Percentiles rank a stretch among this genome's conserved stretches.
Evolutionary conservation across 2,888 invertebrate genomes (phyloP).

Genomic region (Imbricaverruca yamaguchii): DNA sequence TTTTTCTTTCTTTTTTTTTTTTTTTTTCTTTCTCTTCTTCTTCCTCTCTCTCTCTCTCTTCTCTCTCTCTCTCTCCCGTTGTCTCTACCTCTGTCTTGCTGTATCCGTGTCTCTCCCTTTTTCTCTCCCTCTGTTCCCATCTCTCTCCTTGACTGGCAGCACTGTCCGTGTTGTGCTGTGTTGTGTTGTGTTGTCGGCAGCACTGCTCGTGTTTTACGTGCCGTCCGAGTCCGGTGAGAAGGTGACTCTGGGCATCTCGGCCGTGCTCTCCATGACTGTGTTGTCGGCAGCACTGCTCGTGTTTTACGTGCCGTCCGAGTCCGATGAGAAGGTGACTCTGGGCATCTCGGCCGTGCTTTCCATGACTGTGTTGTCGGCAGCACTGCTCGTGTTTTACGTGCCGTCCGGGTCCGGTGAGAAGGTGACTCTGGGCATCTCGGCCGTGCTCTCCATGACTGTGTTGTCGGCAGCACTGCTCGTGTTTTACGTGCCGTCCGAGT

Average conservation of each 20-base stretch:
- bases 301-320: slow-evolving; percentile 80
- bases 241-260: slow-evolving; percentile 76
- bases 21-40: no score
- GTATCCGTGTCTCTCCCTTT: no score
- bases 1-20: no score
- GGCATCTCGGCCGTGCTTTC: slow-evolving; percentile 79
- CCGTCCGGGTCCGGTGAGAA: slow-evolving; percentile 82
- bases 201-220: slow-evolving; percentile 71
- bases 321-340: slow-evolving; percentile 77
- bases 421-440: slow-evolving; percentile 76
- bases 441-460: slow-evolving; percentile 81
- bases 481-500: slow-evolving; percentile 80
- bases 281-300: slow-evolving; percentile 66
- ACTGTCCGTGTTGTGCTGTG: no score
- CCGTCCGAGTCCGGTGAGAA: slow-evolving; percentile 82
- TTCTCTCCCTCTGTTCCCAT: no score
- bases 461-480: slow-evolving; percentile 71
- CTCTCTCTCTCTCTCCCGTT: no score
- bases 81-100: no score
- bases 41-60: no score
- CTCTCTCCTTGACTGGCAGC: no score
- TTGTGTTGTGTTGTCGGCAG: no score
- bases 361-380: slow-evolving; percentile 70
- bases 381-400: slow-evolving; percentile 76
- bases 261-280: slow-evolving; percentile 81